Percentiles rank a stretch among this genome's conserved stretches.
phyloP scores from a whole-genome alignment of 2,113 vertebrate genomes.

The Macquaria australasica region DNA sequence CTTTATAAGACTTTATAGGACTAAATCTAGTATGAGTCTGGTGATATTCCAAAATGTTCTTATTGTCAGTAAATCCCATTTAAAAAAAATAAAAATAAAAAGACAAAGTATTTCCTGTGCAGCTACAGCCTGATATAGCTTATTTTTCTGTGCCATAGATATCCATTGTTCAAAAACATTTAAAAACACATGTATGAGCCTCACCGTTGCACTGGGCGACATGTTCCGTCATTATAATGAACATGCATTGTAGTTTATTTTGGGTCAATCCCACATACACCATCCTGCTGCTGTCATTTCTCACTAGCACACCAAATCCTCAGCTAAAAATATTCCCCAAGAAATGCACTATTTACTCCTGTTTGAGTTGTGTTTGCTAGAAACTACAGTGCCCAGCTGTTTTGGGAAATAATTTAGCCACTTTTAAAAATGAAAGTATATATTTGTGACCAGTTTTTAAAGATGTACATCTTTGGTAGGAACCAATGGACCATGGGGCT shows the following conservation, averaged over 20 bases:
- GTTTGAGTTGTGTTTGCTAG: not conserved
- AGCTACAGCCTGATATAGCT: not conserved
- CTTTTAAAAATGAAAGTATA: no score
- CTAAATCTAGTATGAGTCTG: not conserved
- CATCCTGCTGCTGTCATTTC: not conserved
- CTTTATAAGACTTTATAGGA: not conserved
- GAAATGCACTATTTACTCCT: not conserved
- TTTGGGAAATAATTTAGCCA: no score
- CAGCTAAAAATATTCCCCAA: not conserved
- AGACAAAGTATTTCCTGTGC: not conserved
- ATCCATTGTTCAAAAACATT: not conserved
- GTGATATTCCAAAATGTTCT: not conserved
- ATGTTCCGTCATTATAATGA: not conserved
- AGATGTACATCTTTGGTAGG: not conserved
- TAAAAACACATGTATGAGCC: no score
- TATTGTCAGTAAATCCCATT: not conserved
- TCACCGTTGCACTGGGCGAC: not conserved
- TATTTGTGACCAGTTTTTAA: not conserved
- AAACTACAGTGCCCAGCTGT: no score
- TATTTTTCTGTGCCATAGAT: not conserved
- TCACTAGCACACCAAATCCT: conserved; percentile 3
- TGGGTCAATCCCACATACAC: not conserved
- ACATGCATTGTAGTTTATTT: not conserved
- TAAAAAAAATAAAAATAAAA: no score
- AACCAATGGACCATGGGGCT: not conserved